phyloP scores from a whole-genome alignment of 2,888 invertebrate genomes.

The Lepetodrilus schrolli region DNA sequence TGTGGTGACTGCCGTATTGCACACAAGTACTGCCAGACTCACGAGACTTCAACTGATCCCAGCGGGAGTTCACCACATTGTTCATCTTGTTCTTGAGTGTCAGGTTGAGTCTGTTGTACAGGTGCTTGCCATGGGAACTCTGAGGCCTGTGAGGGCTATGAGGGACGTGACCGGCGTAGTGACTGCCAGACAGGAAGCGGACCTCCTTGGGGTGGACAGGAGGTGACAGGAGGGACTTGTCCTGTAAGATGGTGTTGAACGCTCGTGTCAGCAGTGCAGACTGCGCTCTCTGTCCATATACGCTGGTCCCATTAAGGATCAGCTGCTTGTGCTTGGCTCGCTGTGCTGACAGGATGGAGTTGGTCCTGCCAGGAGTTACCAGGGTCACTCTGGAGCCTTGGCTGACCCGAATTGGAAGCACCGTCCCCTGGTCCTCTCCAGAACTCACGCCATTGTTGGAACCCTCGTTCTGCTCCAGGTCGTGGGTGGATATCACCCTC shows the following conservation, averaged over 20 bases:
- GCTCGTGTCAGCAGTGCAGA: slow-evolving; percentile 49
- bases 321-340: slow-evolving; percentile 3
- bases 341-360: not conserved
- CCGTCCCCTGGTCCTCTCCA: not conserved
- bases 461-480: not conserved
- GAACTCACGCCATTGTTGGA: not conserved
- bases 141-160: too few species aligned
- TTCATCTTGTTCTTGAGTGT: slow-evolving; percentile 37
- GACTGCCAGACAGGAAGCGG: not conserved
- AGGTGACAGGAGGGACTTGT: slow-evolving; percentile 54
- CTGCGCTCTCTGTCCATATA: not conserved
- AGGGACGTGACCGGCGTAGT: not conserved
- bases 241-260: slow-evolving; percentile 53
- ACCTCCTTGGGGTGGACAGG: slow-evolving; percentile 16
- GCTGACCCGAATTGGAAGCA: not conserved
- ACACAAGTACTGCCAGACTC: not conserved
- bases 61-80: slow-evolving; percentile 27
- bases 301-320: not conserved
- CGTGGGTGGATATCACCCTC: slow-evolving; percentile 27
- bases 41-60: not conserved
- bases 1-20: too few species aligned
- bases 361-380: not conserved
- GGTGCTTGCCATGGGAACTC: slow-evolving; percentile 30
- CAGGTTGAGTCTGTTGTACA: slow-evolving; percentile 31
- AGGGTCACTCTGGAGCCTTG: not conserved